Evolutionary conservation across 2,888 invertebrate genomes (phyloP).

Genomic region (Apomyelois bistriatella): DNA sequence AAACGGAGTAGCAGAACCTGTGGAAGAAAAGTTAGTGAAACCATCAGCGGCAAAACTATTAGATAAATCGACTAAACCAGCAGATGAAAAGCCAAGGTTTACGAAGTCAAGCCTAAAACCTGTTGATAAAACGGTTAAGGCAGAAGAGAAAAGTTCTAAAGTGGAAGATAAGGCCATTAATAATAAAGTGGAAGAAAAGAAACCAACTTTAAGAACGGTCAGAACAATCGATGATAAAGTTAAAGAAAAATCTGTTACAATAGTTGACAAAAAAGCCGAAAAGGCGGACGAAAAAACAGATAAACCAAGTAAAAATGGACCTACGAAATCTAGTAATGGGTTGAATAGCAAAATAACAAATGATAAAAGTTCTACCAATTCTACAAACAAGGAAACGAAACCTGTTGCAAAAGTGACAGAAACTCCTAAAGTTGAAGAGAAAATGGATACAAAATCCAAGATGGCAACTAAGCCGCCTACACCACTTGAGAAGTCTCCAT

Average conservation of each 20-base stretch:
- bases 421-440: slow-evolving; percentile 34
- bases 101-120: slow-evolving; percentile 47
- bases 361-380: slow-evolving; percentile 32
- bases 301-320: slow-evolving; percentile 5
- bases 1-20: slow-evolving; percentile 56
- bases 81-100: slow-evolving; percentile 63
- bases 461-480: slow-evolving; percentile 73
- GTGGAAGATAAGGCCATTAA: slow-evolving; percentile 33
- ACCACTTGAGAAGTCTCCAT: slow-evolving; percentile 58
- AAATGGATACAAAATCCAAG: slow-evolving; percentile 51
- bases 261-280: slow-evolving; percentile 52
- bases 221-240: slow-evolving; percentile 67
- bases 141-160: slow-evolving; percentile 30
- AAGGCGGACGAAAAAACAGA: slow-evolving; percentile 2
- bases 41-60: slow-evolving; percentile 64
- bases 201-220: slow-evolving; percentile 55
- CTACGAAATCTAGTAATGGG: slow-evolving; percentile 24
- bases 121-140: slow-evolving; percentile 40
- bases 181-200: slow-evolving; percentile 40
- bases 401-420: slow-evolving; percentile 36
- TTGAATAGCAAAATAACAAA: slow-evolving; percentile 31
- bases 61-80: slow-evolving; percentile 47
- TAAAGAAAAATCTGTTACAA: slow-evolving; percentile 69
- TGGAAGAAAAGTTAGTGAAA: slow-evolving; percentile 65
- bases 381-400: slow-evolving; percentile 30